phyloP scores from a whole-genome alignment of 2,797 vertebrate genomes.

The Iguana delicatissima region DNA sequence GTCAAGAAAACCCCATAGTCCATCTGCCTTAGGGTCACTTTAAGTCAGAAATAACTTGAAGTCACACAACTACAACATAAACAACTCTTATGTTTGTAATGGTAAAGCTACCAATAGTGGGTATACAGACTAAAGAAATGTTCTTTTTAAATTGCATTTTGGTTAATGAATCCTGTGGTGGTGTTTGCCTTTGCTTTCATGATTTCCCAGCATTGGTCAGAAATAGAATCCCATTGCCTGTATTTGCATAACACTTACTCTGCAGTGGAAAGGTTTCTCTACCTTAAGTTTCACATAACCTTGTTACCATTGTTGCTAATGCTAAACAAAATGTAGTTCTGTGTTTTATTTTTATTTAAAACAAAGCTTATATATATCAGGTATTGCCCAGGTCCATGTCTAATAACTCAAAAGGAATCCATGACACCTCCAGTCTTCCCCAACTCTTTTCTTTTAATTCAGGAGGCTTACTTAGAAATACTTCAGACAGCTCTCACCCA shows the following conservation, averaged over 20 bases:
- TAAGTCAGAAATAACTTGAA: too few species aligned
- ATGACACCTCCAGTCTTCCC: too few species aligned
- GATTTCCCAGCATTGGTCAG: not conserved
- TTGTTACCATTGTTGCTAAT: not conserved
- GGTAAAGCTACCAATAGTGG: not conserved
- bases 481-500: too few species aligned
- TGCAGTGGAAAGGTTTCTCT: constrained; percentile 10
- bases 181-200: not conserved
- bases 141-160: not conserved
- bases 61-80: too few species aligned
- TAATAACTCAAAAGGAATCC: too few species aligned
- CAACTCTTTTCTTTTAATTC: too few species aligned
- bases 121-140: not conserved
- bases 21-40: too few species aligned
- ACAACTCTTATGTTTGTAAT: not conserved
- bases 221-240: not conserved
- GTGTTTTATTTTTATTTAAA: not conserved
- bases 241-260: not conserved
- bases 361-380: too few species aligned
- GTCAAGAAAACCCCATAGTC: too few species aligned
- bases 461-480: too few species aligned
- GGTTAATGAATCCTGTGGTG: not conserved
- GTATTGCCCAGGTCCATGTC: too few species aligned
- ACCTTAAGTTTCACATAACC: not conserved
- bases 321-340: not conserved